Base-by-base conservation (phyloP, 2,797 vertebrate species). In the Emydoidea blandingii region DNA sequence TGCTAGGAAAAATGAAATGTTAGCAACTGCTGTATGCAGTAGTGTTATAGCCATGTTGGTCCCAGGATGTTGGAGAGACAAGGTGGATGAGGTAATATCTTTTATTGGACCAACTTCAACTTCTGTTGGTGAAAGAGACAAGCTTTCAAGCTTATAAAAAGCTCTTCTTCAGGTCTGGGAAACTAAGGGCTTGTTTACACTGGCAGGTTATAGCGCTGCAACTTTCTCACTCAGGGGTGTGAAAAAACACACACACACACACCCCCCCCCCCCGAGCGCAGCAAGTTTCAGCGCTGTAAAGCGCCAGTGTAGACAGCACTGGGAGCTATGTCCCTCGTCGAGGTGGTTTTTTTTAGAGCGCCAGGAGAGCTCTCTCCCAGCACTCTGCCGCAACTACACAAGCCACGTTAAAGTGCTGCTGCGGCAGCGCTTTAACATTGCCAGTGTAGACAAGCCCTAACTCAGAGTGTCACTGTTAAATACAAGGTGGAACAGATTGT, bases 1-100 rank as follows among this genome's bases (percentile, higher is more conserved):
- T 82, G 47, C 52, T 54, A 65, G 76, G 12, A 87, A 84, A 94
- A 84, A 15, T 37, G 52, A 88, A 29, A 52, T 79, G 10, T 59
- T 93, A 83, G 4, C 27, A 65, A 8, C 19, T n/a, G 8, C 16
- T n/a, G 62, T 65, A 18, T 65, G 34, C 62, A n/a, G 31, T 62
- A 34, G 16, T n/a, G 62, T 31, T 59, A 29, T 65, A n/a, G 23
- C 31, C 21, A 4, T 65, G 72, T 87, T 87, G 49, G 37, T 41
- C 9, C 8, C 44, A 74, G 47, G 84, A 68, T 72, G 31, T n/a
- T 34, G 31, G 34, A n/a, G 15, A n/a, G 7, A n/a, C 34, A n/a
- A n/a, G 62, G 62, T 21, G 18, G n/a, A 34, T 68, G n/a, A 68
- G n/a, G 65, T 37, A n/a, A 5, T 37, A 37, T 37, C 16, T 68